phyloP scores from a whole-genome alignment of 2,888 invertebrate species.

The Pycnomerus fuliginosus region DNA sequence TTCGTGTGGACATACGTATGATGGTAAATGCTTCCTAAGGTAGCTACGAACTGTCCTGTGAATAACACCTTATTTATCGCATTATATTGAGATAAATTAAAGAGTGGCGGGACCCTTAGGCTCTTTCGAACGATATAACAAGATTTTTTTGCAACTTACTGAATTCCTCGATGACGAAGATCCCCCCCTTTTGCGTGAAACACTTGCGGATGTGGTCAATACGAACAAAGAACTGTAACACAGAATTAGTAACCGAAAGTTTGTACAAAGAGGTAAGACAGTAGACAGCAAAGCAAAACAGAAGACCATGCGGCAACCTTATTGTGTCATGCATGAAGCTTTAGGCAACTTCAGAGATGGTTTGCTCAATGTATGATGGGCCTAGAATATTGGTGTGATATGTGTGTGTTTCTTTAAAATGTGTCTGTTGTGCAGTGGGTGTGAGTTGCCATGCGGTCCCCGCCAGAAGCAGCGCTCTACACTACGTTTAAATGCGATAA shows the following conservation, averaged over 20 bases:
- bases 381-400: conserved; percentile 41
- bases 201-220: conserved; percentile 99
- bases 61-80: too few relatives aligned
- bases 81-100: too few relatives aligned
- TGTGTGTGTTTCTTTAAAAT: conserved; percentile 36
- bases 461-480: conserved; percentile 45
- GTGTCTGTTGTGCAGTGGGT: conserved; percentile 33
- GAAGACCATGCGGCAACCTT: conserved; percentile 22
- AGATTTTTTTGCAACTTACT: too few relatives aligned
- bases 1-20: too few relatives aligned
- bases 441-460: conserved; percentile 50
- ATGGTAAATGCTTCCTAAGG: too few relatives aligned
- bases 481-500: conserved; percentile 31
- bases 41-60: too few relatives aligned
- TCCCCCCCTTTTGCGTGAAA: conserved; percentile 98
- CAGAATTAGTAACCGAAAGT: conserved; percentile 26
- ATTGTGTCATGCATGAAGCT: conserved; percentile 48
- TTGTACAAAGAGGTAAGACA: conserved; percentile 1
- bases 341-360: conserved; percentile 62
- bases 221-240: conserved; percentile 97
- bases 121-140: too few relatives aligned
- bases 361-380: conserved; percentile 52
- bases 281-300: conserved; percentile 21
- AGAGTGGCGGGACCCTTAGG: too few relatives aligned
- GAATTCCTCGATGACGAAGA: conserved; percentile 99